phyloP scores from a whole-genome alignment of 2,888 invertebrate genomes.

The Tetragonisca angustula region DNA sequence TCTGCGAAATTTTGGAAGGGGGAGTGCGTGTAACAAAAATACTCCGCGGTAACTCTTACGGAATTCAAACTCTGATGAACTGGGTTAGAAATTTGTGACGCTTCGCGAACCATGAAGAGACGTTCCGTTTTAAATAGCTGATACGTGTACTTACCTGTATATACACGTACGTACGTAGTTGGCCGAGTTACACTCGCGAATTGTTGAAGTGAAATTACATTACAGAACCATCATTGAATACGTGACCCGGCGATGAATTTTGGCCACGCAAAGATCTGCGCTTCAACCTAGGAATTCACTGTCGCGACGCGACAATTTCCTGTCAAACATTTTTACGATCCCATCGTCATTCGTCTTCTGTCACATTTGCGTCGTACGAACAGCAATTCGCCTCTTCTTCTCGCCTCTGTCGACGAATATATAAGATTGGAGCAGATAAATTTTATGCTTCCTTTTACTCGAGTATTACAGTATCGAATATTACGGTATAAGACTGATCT shows the following conservation, averaged over 20 bases:
- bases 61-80: too few relatives aligned
- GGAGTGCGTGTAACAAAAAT: too few relatives aligned
- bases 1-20: too few relatives aligned
- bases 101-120: not conserved
- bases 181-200: not conserved
- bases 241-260: conserved; percentile 3
- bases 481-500: too few relatives aligned
- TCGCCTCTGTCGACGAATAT: too few relatives aligned
- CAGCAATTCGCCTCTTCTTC: not conserved
- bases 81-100: too few relatives aligned
- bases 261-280: not conserved
- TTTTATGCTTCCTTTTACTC: too few relatives aligned
- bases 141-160: not conserved
- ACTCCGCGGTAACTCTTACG: too few relatives aligned
- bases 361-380: not conserved
- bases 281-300: not conserved
- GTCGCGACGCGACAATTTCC: not conserved
- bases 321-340: not conserved
- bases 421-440: too few relatives aligned
- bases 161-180: not conserved
- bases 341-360: not conserved
- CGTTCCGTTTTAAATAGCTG: not conserved
- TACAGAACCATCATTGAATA: conserved; percentile 1
- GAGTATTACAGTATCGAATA: too few relatives aligned
- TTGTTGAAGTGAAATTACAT: not conserved